phyloP scores from a whole-genome alignment of 2,113 vertebrate genomes.

The Xenopus laevis region DNA sequence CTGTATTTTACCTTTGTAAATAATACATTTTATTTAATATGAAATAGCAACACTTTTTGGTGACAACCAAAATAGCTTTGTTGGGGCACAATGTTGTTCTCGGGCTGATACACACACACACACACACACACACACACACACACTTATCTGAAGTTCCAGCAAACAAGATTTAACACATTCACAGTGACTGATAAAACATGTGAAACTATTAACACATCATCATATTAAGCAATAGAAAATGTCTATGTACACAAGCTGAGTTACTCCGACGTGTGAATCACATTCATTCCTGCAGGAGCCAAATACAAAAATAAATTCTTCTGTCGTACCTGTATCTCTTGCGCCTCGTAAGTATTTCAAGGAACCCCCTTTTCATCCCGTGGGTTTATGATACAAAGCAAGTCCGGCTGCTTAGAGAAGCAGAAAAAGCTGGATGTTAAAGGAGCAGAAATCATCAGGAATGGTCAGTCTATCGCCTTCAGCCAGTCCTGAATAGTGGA shows the following conservation, averaged over 20 bases:
- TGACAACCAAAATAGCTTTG: conserved; percentile 60
- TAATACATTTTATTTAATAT: conserved; percentile 66
- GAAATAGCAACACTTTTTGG: conserved; percentile 58
- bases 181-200: conserved; percentile 60
- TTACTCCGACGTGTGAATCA: conserved; percentile 40
- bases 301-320: not conserved
- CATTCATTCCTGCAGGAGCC: conserved; percentile 23
- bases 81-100: conserved; percentile 26
- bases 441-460: too few relatives aligned
- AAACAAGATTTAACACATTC: conserved; percentile 52
- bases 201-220: conserved; percentile 55
- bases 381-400: too few relatives aligned
- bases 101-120: conserved; percentile 5
- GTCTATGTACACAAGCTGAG: conserved; percentile 66
- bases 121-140: conserved; percentile 9
- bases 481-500: too few relatives aligned
- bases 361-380: too few relatives aligned
- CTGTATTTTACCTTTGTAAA: conserved; percentile 22
- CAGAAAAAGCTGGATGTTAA: too few relatives aligned
- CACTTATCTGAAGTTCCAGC: conserved; percentile 42
- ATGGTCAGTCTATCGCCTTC: too few relatives aligned
- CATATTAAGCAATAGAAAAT: conserved; percentile 62
- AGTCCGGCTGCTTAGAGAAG: too few relatives aligned
- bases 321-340: not conserved
- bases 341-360: too few relatives aligned